Conservation (phyloP, 1,140 invertebrate species). For the Monochamus saltuarius region DNA sequence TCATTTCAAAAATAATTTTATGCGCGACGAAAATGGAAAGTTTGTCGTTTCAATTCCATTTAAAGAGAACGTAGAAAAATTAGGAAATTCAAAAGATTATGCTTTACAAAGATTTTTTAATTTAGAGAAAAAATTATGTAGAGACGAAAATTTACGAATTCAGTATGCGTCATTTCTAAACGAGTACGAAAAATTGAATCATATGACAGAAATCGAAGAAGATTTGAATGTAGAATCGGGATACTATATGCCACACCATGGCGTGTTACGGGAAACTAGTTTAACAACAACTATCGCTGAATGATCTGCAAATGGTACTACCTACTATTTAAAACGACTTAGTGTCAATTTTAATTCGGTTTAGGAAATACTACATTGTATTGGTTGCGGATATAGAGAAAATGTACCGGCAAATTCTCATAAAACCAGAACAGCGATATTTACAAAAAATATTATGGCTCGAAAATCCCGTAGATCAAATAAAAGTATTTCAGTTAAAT, state of each 20-base stretch:
- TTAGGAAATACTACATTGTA: slow-evolving; percentile 47
- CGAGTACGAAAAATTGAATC: slow-evolving; percentile 7
- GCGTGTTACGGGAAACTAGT: slow-evolving; percentile 36
- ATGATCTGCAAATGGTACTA: slow-evolving; percentile 36
- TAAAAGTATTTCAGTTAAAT: slow-evolving; percentile 38
- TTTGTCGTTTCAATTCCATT: slow-evolving; percentile 7
- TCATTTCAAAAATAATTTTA: neutral
- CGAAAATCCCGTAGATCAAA: too few species aligned
- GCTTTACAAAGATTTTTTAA: slow-evolving; percentile 3
- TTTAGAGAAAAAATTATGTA: slow-evolving; percentile 19
- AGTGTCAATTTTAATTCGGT: slow-evolving; percentile 50
- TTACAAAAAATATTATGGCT: too few species aligned
- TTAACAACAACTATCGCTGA: slow-evolving; percentile 43
- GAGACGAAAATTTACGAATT: too few species aligned
- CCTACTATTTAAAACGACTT: slow-evolving; percentile 41
- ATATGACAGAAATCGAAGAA: neutral
- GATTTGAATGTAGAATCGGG: neutral
- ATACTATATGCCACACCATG: slow-evolving; percentile 49
- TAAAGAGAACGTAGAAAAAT: too few species aligned
- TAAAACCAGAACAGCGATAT: too few species aligned
- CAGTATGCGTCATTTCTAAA: slow-evolving; percentile 1
- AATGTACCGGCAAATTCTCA: too few species aligned
- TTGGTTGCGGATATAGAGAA: too few species aligned
- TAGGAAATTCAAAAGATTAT: slow-evolving; percentile 4
- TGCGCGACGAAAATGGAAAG: neutral